Conservation (phyloP, 2,113 vertebrate genomes). For the Lepisosteus osseus region DNA sequence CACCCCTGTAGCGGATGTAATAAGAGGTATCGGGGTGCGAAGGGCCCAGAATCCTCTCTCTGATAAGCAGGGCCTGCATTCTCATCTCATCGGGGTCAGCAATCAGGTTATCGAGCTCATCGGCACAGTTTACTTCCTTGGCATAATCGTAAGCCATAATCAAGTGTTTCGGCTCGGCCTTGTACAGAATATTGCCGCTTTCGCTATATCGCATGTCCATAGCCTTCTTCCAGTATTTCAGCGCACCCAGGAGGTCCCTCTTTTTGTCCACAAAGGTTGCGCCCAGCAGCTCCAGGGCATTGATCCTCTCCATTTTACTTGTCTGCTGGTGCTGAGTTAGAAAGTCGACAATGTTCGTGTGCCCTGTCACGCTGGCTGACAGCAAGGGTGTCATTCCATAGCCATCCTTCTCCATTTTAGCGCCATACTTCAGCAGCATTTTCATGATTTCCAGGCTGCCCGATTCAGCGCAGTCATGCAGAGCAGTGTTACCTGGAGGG, state of each 20-base stretch:
- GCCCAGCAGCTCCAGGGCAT: slow-evolving; percentile 90
- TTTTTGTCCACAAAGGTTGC: slow-evolving; percentile 98
- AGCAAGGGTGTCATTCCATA: slow-evolving; percentile 96
- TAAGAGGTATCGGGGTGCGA: slow-evolving; percentile 97
- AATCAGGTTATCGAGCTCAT: slow-evolving; percentile 92
- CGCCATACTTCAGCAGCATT: slow-evolving; percentile 92
- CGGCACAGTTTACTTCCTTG: slow-evolving; percentile 82
- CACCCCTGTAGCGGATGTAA: slow-evolving; percentile 94
- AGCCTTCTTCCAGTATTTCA: slow-evolving; percentile 96
- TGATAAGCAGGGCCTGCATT: slow-evolving; percentile 94
- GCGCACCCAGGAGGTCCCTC: slow-evolving; percentile 89
- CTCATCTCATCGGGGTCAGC: slow-evolving; percentile 97
- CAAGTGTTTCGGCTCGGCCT: slow-evolving; percentile 83
- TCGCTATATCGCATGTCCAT: slow-evolving; percentile 93
- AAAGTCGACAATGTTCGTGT: slow-evolving; percentile 96
- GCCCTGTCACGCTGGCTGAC: slow-evolving; percentile 94
- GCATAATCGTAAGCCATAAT: slow-evolving; percentile 95
- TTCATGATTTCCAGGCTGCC: slow-evolving; percentile 97
- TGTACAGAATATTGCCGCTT: slow-evolving; percentile 76
- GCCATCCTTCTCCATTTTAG: slow-evolving; percentile 94
- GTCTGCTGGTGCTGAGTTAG: slow-evolving; percentile 87
- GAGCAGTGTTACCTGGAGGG: slow-evolving; percentile 84
- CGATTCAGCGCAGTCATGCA: slow-evolving; percentile 97
- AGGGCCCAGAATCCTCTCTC: slow-evolving; percentile 92
- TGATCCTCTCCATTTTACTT: slow-evolving; percentile 80